These are phyloP conservation scores for Tor tambroides DNA, from an alignment of 2,113 vertebrate genomes.

Conservation along the genomic window DNA sequence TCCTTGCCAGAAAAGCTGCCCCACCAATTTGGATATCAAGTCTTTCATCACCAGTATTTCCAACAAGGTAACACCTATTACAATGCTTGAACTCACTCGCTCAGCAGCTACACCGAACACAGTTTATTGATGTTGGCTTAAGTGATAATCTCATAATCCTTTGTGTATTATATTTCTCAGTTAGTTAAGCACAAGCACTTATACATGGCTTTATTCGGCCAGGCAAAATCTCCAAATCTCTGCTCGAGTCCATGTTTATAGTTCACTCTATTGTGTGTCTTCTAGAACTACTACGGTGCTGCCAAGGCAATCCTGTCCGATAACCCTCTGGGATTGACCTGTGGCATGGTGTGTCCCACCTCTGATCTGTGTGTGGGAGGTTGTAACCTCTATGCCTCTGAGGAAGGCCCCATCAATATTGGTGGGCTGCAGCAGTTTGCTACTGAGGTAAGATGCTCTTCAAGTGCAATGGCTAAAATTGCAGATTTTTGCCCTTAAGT, in stretches of 20 bases:
- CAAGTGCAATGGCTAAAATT: neutral
- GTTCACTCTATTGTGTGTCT: slow-evolving; percentile 64
- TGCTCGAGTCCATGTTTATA: neutral
- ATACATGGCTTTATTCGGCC: slow-evolving; percentile 12
- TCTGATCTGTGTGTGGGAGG: slow-evolving; percentile 87
- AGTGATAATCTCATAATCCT: slow-evolving; percentile 37
- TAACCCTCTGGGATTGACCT: slow-evolving; percentile 90
- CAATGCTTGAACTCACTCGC: neutral
- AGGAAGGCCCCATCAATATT: slow-evolving; percentile 95
- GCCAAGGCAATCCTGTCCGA: slow-evolving; percentile 87
- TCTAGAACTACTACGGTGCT: slow-evolving; percentile 90
- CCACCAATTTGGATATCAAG: slow-evolving; percentile 87
- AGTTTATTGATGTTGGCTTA: slow-evolving; percentile 38
- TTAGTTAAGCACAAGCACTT: slow-evolving; percentile 31
- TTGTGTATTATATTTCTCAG: slow-evolving; percentile 39
- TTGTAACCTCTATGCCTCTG: slow-evolving; percentile 81
- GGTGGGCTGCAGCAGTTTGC: slow-evolving; percentile 96
- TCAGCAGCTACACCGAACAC: neutral
- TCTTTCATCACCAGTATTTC: slow-evolving; percentile 88
- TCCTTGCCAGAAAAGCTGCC: slow-evolving; percentile 90
- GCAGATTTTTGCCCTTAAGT: neutral
- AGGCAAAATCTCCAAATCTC: slow-evolving; percentile 16
- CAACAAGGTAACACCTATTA: slow-evolving; percentile 80
- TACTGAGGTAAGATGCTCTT: slow-evolving; percentile 82
- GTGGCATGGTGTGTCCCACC: slow-evolving; percentile 89